A percentile compares a stretch with the other conserved stretches of the same genome.
Conservation (phyloP, 2,113 vertebrate genomes). For the Gallinago media region DNA sequence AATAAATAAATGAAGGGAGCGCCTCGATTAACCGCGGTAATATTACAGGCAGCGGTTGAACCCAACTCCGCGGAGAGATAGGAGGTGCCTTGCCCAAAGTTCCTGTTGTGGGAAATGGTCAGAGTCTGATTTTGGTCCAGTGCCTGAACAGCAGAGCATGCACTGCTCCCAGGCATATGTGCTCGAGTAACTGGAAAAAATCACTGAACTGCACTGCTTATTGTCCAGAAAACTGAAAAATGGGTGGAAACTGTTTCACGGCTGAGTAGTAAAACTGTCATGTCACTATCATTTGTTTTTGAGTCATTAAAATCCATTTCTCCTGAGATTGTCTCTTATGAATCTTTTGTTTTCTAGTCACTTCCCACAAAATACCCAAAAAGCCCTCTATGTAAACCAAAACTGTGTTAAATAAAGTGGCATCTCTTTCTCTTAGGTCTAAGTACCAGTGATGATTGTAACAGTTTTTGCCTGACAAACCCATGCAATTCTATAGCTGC, state of each 20-base stretch:
- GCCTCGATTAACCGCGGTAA: too few relatives aligned
- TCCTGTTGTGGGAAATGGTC: neutral
- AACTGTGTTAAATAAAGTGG: neutral
- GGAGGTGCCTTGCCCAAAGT: neutral
- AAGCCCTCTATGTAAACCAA: neutral
- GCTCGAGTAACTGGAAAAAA: neutral
- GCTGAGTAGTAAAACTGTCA: neutral
- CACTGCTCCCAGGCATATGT: neutral
- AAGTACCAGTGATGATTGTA: neutral
- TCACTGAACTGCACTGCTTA: neutral
- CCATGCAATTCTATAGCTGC: neutral
- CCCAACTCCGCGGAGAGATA: too few relatives aligned
- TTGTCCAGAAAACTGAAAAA: slow-evolving; percentile 34
- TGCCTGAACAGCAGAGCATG: neutral
- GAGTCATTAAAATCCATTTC: neutral
- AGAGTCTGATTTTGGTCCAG: neutral
- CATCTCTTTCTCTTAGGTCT: neutral
- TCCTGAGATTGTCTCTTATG: neutral
- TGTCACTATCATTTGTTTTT: neutral
- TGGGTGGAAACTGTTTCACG: neutral
- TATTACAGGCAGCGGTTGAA: too few relatives aligned
- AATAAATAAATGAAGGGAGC: too few relatives aligned
- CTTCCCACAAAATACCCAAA: neutral
- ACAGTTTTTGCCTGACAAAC: neutral
- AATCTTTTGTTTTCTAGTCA: neutral